These are phyloP conservation scores for Psammodynastes pulverulentus DNA, from an alignment of 2,113 vertebrate genomes.

Conservation along the genomic window DNA sequence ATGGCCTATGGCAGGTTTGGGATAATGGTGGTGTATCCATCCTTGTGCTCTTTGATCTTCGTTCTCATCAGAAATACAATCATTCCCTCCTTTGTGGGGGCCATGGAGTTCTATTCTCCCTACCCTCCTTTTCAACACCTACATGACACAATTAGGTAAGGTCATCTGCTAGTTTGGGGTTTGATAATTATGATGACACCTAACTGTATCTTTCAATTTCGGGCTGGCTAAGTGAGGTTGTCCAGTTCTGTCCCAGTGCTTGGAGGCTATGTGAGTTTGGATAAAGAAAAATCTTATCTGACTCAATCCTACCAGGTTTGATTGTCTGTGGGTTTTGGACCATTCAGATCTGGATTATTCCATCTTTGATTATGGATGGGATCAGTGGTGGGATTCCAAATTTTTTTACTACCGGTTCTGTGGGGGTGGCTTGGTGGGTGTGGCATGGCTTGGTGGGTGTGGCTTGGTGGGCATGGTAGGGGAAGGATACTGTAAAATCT, in stretches of 20 bases:
- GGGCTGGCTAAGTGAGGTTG: background rate
- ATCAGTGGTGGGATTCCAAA: no score
- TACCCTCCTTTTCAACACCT: background rate
- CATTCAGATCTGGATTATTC: background rate
- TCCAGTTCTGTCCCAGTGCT: background rate
- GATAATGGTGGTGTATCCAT: background rate
- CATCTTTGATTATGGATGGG: background rate
- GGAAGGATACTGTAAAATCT: no score
- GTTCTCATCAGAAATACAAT: background rate
- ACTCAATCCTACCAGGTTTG: background rate
- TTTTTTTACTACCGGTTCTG: no score
- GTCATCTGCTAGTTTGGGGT: background rate
- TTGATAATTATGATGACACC: background rate
- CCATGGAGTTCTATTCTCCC: background rate
- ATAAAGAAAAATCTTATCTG: background rate
- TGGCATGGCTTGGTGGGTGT: no score
- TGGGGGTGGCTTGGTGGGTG: no score
- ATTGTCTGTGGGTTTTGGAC: background rate
- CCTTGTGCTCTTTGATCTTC: background rate
- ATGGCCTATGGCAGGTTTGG: background rate
- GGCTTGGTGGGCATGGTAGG: no score
- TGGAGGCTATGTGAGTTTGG: background rate
- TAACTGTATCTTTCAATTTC: background rate
- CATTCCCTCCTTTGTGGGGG: background rate
- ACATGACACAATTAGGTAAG: background rate